Conservation (phyloP, 2,113 vertebrate genomes). For the Oxygymnocypris stewartii region DNA sequence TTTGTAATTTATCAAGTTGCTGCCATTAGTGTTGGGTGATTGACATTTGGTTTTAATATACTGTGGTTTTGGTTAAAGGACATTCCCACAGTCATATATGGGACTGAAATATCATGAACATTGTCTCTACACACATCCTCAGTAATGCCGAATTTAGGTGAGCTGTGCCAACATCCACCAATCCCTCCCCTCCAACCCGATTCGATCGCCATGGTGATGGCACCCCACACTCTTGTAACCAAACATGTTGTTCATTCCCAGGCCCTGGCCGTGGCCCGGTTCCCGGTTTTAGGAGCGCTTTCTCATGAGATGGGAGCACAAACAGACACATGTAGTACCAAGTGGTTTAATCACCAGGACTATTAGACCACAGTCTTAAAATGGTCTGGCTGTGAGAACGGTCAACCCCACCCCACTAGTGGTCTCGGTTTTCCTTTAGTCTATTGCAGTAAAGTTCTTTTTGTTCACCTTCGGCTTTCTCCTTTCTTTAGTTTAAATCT, state of each 20-base stretch:
- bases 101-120: background rate
- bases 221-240: conserved; percentile 42
- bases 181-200: background rate
- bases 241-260: conserved; percentile 48
- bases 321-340: background rate
- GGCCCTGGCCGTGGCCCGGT: conserved; percentile 23
- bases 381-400: conserved; percentile 18
- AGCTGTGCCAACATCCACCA: conserved; percentile 4
- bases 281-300: conserved; percentile 32
- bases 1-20: conserved; percentile 1
- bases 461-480: background rate
- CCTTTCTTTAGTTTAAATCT: too few relatives aligned
- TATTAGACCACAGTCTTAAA: conserved; percentile 24
- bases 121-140: background rate
- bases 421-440: background rate
- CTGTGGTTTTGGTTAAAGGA: background rate
- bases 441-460: background rate
- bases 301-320: conserved; percentile 25
- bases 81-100: background rate
- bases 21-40: background rate
- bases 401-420: conserved; percentile 4
- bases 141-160: conserved; percentile 17
- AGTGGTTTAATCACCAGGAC: background rate
- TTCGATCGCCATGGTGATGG: conserved; percentile 38
- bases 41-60: background rate